Conservation (phyloP, 2,113 vertebrate genomes). For the Cyanistes caeruleus region DNA sequence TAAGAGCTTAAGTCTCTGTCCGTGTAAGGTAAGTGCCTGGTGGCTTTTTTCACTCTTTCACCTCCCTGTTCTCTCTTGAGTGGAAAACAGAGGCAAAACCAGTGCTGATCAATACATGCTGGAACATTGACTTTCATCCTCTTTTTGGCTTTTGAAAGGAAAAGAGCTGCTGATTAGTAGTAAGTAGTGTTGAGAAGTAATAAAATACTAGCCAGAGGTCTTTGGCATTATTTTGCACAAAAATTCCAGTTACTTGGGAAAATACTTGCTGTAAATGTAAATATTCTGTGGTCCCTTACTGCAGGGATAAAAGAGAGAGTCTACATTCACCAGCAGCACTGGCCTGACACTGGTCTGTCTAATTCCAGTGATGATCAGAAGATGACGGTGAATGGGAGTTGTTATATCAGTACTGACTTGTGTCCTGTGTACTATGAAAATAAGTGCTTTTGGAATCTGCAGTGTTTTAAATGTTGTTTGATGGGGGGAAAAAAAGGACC, state of each 20-base stretch:
- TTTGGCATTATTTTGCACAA: not conserved
- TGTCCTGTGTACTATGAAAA: not conserved
- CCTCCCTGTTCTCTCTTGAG: not conserved
- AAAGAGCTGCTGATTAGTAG: not conserved
- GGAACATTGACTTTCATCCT: not conserved
- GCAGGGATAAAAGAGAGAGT: not conserved
- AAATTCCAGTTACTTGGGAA: not conserved
- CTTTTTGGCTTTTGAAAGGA: not conserved
- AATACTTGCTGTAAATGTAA: not conserved
- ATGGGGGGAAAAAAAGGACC: not conserved
- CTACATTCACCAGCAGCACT: not conserved
- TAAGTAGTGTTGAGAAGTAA: not conserved
- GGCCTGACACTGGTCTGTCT: not conserved
- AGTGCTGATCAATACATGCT: not conserved
- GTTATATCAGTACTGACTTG: not conserved
- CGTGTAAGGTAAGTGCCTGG: not conserved
- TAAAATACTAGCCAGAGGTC: not conserved
- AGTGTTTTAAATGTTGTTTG: not conserved
- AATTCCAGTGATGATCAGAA: not conserved
- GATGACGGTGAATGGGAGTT: not conserved
- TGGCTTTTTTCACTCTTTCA: not conserved
- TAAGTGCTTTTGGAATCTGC: not conserved
- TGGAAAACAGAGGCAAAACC: not conserved
- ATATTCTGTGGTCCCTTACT: not conserved
- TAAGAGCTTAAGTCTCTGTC: not conserved